phyloP scores from a whole-genome alignment of 2,113 vertebrate genomes.

The Semnopithecus entellus region DNA sequence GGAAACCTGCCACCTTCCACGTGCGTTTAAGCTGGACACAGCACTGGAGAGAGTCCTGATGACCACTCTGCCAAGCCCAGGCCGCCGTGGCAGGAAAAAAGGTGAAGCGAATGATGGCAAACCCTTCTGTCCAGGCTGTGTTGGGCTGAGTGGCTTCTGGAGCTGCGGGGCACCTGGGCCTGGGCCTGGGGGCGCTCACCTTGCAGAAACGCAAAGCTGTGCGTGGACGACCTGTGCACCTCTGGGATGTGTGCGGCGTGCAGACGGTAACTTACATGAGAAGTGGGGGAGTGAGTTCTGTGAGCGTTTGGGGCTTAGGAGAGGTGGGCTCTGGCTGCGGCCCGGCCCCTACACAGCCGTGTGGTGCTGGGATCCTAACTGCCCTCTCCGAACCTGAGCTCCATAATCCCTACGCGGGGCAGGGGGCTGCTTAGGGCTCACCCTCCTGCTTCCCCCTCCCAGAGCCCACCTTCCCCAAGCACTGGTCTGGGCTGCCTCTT shows the following conservation, averaged over 20 bases:
- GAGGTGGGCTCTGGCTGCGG: not conserved
- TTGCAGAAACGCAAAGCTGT: not conserved
- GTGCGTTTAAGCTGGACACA: not conserved
- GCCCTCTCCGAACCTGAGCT: not conserved
- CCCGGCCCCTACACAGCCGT: not conserved
- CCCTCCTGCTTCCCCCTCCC: not conserved
- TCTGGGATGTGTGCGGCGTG: no score
- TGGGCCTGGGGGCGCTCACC: not conserved
- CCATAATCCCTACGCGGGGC: fast-evolving
- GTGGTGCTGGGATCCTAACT: not conserved
- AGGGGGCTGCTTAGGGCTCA: not conserved
- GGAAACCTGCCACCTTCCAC: fast-evolving
- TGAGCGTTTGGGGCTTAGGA: no score
- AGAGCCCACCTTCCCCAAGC: not conserved
- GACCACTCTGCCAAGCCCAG: not conserved
- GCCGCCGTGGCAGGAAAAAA: not conserved
- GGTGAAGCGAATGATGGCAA: not conserved
- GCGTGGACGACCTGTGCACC: not conserved
- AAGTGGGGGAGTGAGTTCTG: not conserved
- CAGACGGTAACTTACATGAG: not conserved
- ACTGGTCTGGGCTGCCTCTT: not conserved
- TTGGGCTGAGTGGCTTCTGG: not conserved
- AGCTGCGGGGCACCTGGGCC: not conserved
- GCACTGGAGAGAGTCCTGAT: not conserved
- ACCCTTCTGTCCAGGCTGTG: not conserved